phyloP scores from a whole-genome alignment of 1,140 invertebrate species.

The Aricia agestis region DNA sequence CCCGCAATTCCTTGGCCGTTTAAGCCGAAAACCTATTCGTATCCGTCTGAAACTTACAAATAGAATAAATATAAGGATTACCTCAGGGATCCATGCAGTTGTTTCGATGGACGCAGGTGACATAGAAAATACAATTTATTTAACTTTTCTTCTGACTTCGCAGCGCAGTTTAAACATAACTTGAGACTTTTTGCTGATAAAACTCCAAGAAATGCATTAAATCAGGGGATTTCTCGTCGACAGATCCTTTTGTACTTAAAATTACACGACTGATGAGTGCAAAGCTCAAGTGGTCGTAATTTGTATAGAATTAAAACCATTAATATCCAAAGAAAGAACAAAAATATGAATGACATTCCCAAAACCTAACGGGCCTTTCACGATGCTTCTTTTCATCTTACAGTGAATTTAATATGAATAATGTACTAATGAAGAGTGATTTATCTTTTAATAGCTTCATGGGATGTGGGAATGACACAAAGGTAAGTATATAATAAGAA shows the following conservation, averaged over 20 bases:
- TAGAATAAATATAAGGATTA: conserved; percentile 1
- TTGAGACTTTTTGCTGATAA: background rate
- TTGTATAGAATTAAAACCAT: background rate
- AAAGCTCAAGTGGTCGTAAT: too few species aligned
- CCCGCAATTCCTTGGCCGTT: background rate
- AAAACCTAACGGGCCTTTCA: background rate
- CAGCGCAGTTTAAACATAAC: background rate
- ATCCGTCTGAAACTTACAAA: conserved; percentile 5
- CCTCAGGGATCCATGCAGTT: background rate
- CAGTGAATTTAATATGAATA: background rate
- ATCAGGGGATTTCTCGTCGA: background rate
- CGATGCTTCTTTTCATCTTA: background rate
- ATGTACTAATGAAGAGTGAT: background rate
- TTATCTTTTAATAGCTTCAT: background rate
- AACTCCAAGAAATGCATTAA: background rate
- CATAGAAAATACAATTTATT: background rate
- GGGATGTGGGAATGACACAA: background rate
- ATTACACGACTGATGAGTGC: too few species aligned
- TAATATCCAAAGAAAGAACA: background rate
- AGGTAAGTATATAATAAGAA: background rate
- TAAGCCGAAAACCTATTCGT: conserved; percentile 8
- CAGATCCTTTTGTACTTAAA: too few species aligned
- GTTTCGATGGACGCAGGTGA: background rate
- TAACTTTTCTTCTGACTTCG: conserved; percentile 3
- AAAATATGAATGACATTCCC: background rate